A percentile compares a stretch with the other conserved stretches of the same genome.
Evolutionary conservation across 1,140 invertebrate genomes (phyloP).

Genomic region (Macrocentrus cingulum): DNA sequence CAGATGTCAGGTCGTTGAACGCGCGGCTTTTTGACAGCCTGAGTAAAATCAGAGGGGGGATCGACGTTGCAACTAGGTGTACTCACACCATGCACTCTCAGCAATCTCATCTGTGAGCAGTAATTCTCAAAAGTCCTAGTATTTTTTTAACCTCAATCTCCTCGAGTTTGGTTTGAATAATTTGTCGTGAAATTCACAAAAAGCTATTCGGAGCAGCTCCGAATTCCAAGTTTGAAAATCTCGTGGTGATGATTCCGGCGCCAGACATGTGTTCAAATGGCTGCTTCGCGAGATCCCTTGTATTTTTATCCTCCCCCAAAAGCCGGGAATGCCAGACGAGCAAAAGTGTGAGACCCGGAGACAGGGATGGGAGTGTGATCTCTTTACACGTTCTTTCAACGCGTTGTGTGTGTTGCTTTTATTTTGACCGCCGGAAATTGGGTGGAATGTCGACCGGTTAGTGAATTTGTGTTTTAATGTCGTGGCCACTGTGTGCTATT

Average conservation of each 20-base stretch:
- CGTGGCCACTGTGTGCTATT: neutral
- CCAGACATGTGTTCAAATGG: conserved; percentile 19
- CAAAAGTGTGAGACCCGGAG: neutral
- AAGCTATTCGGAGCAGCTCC: too few species aligned
- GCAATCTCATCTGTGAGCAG: neutral
- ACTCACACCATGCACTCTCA: conserved; percentile 4
- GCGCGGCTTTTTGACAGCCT: conserved; percentile 24
- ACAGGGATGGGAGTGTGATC: neutral
- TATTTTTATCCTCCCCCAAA: conserved; percentile 31
- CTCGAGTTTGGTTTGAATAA: too few species aligned
- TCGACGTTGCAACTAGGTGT: conserved; percentile 18
- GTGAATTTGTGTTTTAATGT: neutral
- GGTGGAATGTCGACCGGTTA: conserved; percentile 3
- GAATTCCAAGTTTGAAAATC: neutral
- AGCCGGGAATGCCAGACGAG: neutral
- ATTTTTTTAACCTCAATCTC: too few species aligned
- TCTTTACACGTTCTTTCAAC: neutral
- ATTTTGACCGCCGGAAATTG: conserved; percentile 1
- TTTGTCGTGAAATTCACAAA: too few species aligned
- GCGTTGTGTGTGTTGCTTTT: neutral
- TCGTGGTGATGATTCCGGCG: conserved; percentile 11
- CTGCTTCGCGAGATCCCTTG: conserved; percentile 4
- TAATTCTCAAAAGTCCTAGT: too few species aligned
- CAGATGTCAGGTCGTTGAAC: conserved; percentile 24
- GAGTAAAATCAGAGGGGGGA: conserved; percentile 1